phyloP scores from a whole-genome alignment of 2,113 vertebrate genomes.

The Lichenostomus cassidix region DNA sequence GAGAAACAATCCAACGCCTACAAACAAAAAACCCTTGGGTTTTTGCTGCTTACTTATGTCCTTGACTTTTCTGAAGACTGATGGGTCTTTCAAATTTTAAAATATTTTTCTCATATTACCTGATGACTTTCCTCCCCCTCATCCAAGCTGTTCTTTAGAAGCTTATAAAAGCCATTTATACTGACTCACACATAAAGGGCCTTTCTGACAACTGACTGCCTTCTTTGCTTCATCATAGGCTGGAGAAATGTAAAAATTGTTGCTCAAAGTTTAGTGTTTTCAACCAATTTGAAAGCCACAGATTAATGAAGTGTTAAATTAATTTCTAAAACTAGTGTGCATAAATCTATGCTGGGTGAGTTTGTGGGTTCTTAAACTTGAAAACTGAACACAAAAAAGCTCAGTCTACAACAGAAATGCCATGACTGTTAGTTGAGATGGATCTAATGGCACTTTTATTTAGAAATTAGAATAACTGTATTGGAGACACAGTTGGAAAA shows the following conservation, averaged over 20 bases:
- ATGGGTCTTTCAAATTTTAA: background rate
- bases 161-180: background rate
- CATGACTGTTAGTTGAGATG: background rate
- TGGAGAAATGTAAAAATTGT: background rate
- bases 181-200: background rate
- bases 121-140: background rate
- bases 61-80: background rate
- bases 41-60: background rate
- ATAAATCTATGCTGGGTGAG: background rate
- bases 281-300: background rate
- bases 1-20: rapidly evolving
- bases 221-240: background rate
- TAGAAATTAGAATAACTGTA: background rate
- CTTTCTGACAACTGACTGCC: background rate
- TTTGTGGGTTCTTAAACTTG: background rate
- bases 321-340: background rate
- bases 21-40: background rate
- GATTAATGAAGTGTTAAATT: background rate
- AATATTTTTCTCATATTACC: background rate
- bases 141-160: background rate
- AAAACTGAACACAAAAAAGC: background rate
- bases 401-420: background rate
- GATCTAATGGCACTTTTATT: background rate
- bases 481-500: background rate
- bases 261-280: background rate